These are phyloP conservation scores for Barbus barbus DNA, from an alignment of 2,113 vertebrate genomes.

Conservation along the genomic window DNA sequence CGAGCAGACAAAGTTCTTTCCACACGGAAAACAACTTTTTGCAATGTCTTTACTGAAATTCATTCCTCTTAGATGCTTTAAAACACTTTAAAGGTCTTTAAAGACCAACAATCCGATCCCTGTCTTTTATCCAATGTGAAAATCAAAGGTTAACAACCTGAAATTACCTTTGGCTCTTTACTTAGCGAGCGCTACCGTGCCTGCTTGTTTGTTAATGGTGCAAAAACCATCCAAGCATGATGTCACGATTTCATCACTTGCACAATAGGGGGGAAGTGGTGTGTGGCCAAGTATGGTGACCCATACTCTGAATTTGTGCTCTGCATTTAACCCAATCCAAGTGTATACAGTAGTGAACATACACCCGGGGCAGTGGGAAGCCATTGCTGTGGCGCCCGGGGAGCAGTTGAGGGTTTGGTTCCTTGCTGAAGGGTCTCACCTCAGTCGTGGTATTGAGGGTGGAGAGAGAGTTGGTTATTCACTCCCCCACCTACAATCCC, in stretches of 20 bases:
- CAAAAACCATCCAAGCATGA: conserved; percentile 40
- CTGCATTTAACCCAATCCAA: too few species aligned
- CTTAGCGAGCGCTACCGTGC: not conserved
- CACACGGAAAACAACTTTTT: not conserved
- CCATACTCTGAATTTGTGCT: too few species aligned
- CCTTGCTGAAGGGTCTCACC: too few species aligned
- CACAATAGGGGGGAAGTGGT: too few species aligned
- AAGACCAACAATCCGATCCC: not conserved
- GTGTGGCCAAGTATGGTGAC: too few species aligned
- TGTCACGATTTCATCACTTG: conserved; percentile 30
- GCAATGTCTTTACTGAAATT: not conserved
- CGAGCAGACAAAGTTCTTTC: not conserved
- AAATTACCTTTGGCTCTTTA: conserved; percentile 21
- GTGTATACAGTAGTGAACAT: too few species aligned
- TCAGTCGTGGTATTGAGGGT: too few species aligned
- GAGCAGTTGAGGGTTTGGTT: too few species aligned
- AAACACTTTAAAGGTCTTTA: not conserved
- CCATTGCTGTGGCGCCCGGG: too few species aligned
- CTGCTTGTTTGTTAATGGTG: conserved; percentile 1
- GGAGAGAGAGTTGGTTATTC: too few species aligned
- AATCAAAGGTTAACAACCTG: conserved; percentile 16
- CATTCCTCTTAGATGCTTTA: not conserved
- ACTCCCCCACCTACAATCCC: too few species aligned
- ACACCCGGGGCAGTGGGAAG: too few species aligned
- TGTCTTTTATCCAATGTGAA: conserved; percentile 8